phyloP scores from a whole-genome alignment of 2,113 vertebrate species.

The Bolborhynchus lineola region DNA sequence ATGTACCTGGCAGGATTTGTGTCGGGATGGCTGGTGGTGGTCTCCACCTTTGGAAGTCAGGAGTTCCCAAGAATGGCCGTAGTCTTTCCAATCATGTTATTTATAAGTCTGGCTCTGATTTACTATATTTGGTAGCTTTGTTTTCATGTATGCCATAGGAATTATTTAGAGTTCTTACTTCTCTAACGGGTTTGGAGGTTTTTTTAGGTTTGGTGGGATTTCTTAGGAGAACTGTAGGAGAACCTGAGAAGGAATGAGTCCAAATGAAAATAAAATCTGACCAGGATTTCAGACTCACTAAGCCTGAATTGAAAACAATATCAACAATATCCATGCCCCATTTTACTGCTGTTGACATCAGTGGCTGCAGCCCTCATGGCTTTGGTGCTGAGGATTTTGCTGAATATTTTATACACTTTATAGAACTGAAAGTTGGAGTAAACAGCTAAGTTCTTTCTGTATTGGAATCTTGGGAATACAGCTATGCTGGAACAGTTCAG shows the following conservation, averaged over 20 bases:
- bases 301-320: neutral
- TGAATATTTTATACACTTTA: conserved; percentile 8
- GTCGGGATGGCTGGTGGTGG: too few species aligned
- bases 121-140: neutral
- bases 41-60: neutral
- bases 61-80: neutral
- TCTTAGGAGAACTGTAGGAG: neutral
- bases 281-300: neutral
- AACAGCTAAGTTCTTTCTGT: neutral
- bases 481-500: neutral
- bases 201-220: neutral
- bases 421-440: neutral
- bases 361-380: neutral
- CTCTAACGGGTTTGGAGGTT: neutral
- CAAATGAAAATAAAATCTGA: conserved; percentile 20
- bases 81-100: neutral
- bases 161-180: neutral
- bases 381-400: neutral
- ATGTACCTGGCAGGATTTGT: neutral
- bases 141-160: neutral
- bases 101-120: neutral
- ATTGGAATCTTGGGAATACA: neutral
- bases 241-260: neutral
- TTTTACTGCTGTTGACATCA: conserved; percentile 14
- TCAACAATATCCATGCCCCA: neutral